Percentiles rank a stretch among this genome's conserved stretches.
These are phyloP conservation scores for Brachionichthys hirsutus DNA, from an alignment of 2,113 vertebrate genomes.

Conservation along the genomic window DNA sequence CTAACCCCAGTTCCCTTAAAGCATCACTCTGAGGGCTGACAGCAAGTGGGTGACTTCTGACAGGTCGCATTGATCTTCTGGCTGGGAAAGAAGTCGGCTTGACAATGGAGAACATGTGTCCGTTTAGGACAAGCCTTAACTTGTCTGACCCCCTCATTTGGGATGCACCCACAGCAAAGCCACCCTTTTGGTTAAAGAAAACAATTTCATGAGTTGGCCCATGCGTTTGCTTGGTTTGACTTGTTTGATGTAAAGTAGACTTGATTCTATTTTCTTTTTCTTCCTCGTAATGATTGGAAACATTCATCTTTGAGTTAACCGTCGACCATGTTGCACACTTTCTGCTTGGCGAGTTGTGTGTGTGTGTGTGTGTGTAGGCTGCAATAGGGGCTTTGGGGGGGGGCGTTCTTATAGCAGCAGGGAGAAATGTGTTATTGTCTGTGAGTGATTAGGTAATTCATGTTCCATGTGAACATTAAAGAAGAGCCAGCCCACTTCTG, in stretches of 20 bases:
- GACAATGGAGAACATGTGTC: constrained; percentile 79
- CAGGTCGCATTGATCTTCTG: constrained; percentile 73
- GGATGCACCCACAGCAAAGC: constrained; percentile 56
- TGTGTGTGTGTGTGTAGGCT: not conserved
- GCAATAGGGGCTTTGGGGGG: constrained; percentile 31
- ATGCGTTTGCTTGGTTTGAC: constrained; percentile 15
- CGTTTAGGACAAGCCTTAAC: constrained; percentile 73
- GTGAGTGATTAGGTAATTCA: constrained; percentile 66
- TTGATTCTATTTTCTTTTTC: constrained; percentile 33
- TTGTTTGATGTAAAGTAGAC: constrained; percentile 41
- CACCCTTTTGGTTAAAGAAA: constrained; percentile 23
- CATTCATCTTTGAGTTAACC: constrained; percentile 50
- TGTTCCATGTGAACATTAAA: constrained; percentile 66
- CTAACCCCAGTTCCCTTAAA: constrained; percentile 29
- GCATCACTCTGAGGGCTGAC: constrained; percentile 72
- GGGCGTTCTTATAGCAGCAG: constrained; percentile 42
- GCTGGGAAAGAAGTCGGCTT: constrained; percentile 69
- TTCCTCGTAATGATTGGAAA: constrained; percentile 44
- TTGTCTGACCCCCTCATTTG: constrained; percentile 65
- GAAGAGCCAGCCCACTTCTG: constrained; percentile 64
- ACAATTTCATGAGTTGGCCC: constrained; percentile 33
- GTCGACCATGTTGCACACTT: constrained; percentile 13
- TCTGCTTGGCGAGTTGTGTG: constrained; percentile 12
- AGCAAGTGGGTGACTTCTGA: constrained; percentile 76
- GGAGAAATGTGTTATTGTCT: constrained; percentile 60